Percentiles rank a stretch among this genome's conserved stretches.
These are phyloP conservation scores for Dunckerocampus dactyliophorus DNA, from an alignment of 2,113 vertebrate species.

Conservation along the genomic window DNA sequence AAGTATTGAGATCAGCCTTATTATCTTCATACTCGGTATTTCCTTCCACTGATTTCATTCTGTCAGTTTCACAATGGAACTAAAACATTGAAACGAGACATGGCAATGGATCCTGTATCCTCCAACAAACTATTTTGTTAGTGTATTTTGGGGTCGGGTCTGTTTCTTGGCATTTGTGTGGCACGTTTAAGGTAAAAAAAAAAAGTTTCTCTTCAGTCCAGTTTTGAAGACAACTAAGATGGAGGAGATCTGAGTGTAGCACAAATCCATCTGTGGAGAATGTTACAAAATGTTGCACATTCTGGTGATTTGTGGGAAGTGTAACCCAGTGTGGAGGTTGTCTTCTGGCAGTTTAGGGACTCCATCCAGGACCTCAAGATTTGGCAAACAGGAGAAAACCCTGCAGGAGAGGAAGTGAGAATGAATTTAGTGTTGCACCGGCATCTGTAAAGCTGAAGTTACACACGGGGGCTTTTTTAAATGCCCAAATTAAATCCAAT, in stretches of 20 bases:
- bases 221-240: no score
- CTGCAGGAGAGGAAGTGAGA: constrained; percentile 57
- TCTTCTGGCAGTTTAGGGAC: constrained; percentile 87
- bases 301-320: constrained; percentile 68
- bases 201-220: neutral
- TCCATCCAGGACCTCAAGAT: constrained; percentile 87
- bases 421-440: neutral
- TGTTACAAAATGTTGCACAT: constrained; percentile 80
- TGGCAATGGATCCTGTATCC: constrained; percentile 3
- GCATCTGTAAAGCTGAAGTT: no score
- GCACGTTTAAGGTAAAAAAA: constrained; percentile 10
- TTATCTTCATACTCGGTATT: neutral
- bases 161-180: constrained; percentile 12
- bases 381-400: constrained; percentile 92
- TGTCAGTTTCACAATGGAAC: no score
- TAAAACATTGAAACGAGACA: neutral
- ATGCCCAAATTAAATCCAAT: no score
- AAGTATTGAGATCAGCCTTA: no score
- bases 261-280: constrained; percentile 3
- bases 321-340: constrained; percentile 52
- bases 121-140: constrained; percentile 1
- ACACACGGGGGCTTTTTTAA: no score
- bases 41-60: neutral
- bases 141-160: neutral
- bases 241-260: neutral